Base-by-base conservation (phyloP, 2,888 invertebrate genomes). In the Watsonalla cultraria region DNA sequence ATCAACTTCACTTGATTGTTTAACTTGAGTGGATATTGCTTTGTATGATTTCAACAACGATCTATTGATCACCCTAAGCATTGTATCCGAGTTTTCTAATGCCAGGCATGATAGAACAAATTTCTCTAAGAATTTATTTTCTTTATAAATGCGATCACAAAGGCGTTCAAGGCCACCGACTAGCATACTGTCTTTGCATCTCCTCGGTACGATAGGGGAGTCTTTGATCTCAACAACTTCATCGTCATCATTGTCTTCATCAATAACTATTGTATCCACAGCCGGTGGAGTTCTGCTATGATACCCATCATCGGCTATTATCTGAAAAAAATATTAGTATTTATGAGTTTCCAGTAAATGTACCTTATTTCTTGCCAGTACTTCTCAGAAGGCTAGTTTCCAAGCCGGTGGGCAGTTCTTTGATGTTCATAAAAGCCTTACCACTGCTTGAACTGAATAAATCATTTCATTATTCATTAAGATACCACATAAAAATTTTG, bases 31-130 rank as follows among this genome's bases (percentile, higher is more conserved):
- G 45, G 70, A 65, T 5, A 70, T 56, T 50, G 67, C 57, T 47
- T 65, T 64, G 52, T 79, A 87, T 0, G 63, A 42, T 5, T 70
- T 72, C 45, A 82, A 48, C 0, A 89, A 37, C 15, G 72, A 72
- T 58, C 63, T 76, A 9, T 80, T 66, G 7, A 87, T 59, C 0
- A 83, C 68, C 53, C 74, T 66, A 0, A 54, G 14, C 82, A 88
- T 84, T 14, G 74, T 80, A 2, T 57, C 50, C 0, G 76, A 65
- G 39, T 74, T 65, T 54, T 79, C 76, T 54, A 79, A 57, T 5
- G 60, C 55, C 1, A 78, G 46, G 54, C 82, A 84, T 55, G 61
- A 68, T 24, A 76, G 64, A 33, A 84, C 64, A 11, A 87, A 68
- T 51, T 80, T 64, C 51, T 65, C 60, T 24, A 85, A 63, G 5